phyloP scores from a whole-genome alignment of 2,113 vertebrate species.

The Puntigrus tetrazona region DNA sequence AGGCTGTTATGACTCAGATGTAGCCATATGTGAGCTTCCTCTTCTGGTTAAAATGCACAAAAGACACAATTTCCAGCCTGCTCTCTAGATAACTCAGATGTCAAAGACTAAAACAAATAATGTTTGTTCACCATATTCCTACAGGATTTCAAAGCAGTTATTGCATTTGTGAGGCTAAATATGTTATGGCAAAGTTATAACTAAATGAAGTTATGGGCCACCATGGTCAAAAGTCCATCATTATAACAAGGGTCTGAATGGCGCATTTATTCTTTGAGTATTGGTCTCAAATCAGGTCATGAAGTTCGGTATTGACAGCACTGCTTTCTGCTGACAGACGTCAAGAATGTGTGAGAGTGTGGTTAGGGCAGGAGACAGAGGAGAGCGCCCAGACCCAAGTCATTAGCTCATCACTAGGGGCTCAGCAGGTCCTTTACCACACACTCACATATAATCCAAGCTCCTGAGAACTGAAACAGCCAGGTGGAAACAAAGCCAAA shows the following conservation, averaged over 20 bases:
- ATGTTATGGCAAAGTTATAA: neutral
- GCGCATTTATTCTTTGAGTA: neutral
- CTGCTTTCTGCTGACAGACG: constrained; percentile 67
- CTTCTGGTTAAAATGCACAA: constrained; percentile 39
- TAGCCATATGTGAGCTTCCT: constrained; percentile 71
- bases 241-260: constrained; percentile 1
- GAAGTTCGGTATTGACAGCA: constrained; percentile 64
- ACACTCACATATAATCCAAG: constrained; percentile 52
- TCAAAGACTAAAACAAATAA: constrained; percentile 26
- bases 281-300: constrained; percentile 63
- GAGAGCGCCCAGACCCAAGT: constrained; percentile 63
- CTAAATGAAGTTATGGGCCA: neutral
- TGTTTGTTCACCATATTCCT: neutral
- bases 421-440: constrained; percentile 71
- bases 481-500: constrained; percentile 36
- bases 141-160: constrained; percentile 40
- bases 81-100: constrained; percentile 43
- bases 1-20: constrained; percentile 60
- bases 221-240: neutral
- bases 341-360: constrained; percentile 49
- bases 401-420: constrained; percentile 70
- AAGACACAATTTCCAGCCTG: constrained; percentile 29
- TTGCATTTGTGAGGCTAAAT: neutral
- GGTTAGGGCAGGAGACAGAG: constrained; percentile 62
- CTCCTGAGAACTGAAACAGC: constrained; percentile 34